These are phyloP conservation scores for Fragum fragum DNA, from an alignment of 2,888 invertebrate species.

Conservation along the genomic window DNA sequence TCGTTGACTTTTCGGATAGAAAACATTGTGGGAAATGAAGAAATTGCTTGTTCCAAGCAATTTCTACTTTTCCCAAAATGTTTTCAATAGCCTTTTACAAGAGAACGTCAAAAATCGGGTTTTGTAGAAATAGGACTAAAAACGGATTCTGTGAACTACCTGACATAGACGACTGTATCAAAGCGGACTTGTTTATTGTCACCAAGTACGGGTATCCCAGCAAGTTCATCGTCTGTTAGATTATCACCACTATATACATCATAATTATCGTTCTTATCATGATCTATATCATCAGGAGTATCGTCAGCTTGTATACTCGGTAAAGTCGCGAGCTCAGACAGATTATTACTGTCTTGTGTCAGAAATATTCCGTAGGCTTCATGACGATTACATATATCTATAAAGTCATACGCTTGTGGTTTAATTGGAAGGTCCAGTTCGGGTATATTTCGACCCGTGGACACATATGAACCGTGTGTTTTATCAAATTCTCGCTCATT, in stretches of 20 bases:
- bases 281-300: neutral
- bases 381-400: neutral
- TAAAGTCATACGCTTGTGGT: neutral
- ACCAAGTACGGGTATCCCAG: slow-evolving; percentile 4
- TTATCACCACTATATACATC: neutral
- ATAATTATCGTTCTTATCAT: neutral
- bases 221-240: neutral
- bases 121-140: too few species aligned
- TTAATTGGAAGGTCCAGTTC: neutral
- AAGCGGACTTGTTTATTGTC: slow-evolving; percentile 16
- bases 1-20: too few species aligned
- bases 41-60: too few species aligned
- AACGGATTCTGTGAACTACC: too few species aligned
- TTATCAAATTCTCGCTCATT: neutral
- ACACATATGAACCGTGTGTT: neutral
- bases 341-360: neutral
- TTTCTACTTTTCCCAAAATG: too few species aligned
- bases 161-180: slow-evolving; percentile 7
- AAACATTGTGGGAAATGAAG: too few species aligned
- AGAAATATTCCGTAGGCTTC: neutral
- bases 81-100: too few species aligned
- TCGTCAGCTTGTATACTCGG: neutral
- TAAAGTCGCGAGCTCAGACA: neutral
- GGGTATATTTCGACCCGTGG: neutral
- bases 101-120: too few species aligned